Evolutionary conservation across 2,113 vertebrate genomes (phyloP), one percentile per base, ranked within the genome.

Genomic region (Mesitornis unicolor): DNA sequence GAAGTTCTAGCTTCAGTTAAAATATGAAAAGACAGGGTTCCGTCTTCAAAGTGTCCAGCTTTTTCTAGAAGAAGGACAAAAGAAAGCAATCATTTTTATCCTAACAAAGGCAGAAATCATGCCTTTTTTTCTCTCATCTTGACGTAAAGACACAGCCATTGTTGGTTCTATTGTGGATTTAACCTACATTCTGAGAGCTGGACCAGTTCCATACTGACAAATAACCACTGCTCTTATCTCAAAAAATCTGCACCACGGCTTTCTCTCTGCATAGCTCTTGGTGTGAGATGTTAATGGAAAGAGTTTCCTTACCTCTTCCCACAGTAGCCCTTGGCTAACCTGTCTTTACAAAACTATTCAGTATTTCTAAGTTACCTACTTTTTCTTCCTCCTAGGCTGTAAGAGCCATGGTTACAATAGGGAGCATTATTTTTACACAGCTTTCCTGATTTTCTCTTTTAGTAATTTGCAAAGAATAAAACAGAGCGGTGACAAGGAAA

Each of bases 31-130:
- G 29, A 33, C 56, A 75, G 31, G 18, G 38, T 93, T 84, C 59
- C 63, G 38, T 45, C 73, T 89, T 91, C 36, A 91, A 86, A 93
- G 59, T 11, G 12, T 60, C 15, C 51, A 45, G 16, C 13, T 59
- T 95, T 87, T 75, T 84, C 87, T 74, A 60, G 87, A 92, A 79
- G 81, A 89, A 79, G 43, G 7, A 81, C 36, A 70, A 74, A 94
- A 89, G 36, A 48, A n/a, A 67, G 31, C 18, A 6, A 80, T 83
- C 16, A 57, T 81, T 93, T 90, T 95, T 92, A 93, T 79, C 65
- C 28, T 91, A 89, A 84, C 65, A 82, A 95, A 76, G 31, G n/a
- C 73, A 90, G 81, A 96, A 95, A 92, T 84, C 71, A 93, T 53
- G 14, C 3, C 18, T 47, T 84, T 92, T 53, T 78, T 75, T 38